Evolutionary conservation across 2,113 vertebrate species (phyloP), one percentile per base, ranked within the genome.

Genomic region (Myotis lucifugus): DNA sequence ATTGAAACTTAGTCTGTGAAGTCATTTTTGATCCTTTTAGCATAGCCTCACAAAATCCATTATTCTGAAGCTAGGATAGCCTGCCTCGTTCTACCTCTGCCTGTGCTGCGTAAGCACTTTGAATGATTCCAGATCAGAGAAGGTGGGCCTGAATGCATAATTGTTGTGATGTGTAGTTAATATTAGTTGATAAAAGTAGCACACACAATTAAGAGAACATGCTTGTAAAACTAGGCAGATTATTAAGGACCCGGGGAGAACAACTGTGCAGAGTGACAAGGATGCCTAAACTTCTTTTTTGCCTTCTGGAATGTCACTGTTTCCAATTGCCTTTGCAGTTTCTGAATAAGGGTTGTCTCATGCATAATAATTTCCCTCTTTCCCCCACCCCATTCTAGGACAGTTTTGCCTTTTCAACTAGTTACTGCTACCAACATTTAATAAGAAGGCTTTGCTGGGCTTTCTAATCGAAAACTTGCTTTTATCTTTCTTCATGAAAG

Each of bases 401-500:
- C 95, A 96, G 96, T 98, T 98, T 98, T 98, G 98, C 98, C 98
- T 98, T 98, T 98, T 98, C 97, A 95, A 98, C 98, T 98, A 98
- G 98, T 98, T 98, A 98, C 98, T 98, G 98, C 98, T 98, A 98
- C 98, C 98, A 98, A 98, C 98, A 98, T 99, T 99, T 99, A 98
- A 99, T 98, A 98, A 98, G 98, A 98, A 98, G 97, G 98, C 98
- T 98, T 98, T 98, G 97, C 98, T 98, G 97, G 98, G 98, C 98
- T 98, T 98, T 98, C 98, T 99, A 99, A 99, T 99, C 98, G 98
- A 99, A 98, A 98, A 98, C 98, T 98, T 98, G 98, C 98, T 99
- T 99, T 99, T 99, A 99, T 99, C 98, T 99, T 98, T 99, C 98
- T 98, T 98, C 98, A 98, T 99, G 98, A 98, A 99, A 98, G 98